Evolutionary conservation across 2,797 vertebrate genomes (phyloP).

Genomic region (Aeoliscus strigatus): DNA sequence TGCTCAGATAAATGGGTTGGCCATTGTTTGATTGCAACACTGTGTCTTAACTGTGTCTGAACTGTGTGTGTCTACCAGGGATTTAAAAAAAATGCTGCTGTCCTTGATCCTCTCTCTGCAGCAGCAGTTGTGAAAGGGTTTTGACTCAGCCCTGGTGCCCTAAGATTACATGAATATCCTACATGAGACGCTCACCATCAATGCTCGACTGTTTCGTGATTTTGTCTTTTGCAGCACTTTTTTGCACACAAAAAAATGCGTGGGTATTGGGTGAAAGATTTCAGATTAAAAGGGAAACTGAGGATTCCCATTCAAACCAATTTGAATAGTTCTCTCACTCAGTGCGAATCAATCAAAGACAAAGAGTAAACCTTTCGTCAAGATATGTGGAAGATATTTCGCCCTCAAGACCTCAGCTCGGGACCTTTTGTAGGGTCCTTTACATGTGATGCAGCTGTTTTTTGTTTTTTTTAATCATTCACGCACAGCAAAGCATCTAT

Average conservation of each 20-base stretch:
- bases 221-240: slow-evolving; percentile 51
- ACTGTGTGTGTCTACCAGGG: slow-evolving; percentile 69
- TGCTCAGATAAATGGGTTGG: slow-evolving; percentile 73
- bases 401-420: slow-evolving; percentile 11
- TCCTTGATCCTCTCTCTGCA: slow-evolving; percentile 67
- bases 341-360: slow-evolving; percentile 38
- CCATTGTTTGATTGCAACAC: slow-evolving; percentile 72
- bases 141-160: slow-evolving; percentile 64
- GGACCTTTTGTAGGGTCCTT: slow-evolving; percentile 36
- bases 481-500: slow-evolving; percentile 55
- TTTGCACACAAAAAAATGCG: too few relatives aligned
- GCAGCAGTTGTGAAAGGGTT: slow-evolving; percentile 56
- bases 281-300: slow-evolving; percentile 52
- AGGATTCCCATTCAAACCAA: slow-evolving; percentile 46
- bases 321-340: slow-evolving; percentile 47
- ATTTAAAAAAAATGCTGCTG: slow-evolving; percentile 69
- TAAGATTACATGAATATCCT: slow-evolving; percentile 70
- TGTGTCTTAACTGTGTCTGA: slow-evolving; percentile 76
- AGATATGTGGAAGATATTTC: slow-evolving; percentile 12
- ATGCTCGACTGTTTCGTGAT: slow-evolving; percentile 46
- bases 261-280: slow-evolving; percentile 34
- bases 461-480: too few relatives aligned
- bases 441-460: slow-evolving; percentile 55
- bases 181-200: slow-evolving; percentile 56
- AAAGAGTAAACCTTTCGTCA: slow-evolving; percentile 45